phyloP scores from a whole-genome alignment of 2,888 invertebrate genomes.

The Tetramorium bicarinatum region DNA sequence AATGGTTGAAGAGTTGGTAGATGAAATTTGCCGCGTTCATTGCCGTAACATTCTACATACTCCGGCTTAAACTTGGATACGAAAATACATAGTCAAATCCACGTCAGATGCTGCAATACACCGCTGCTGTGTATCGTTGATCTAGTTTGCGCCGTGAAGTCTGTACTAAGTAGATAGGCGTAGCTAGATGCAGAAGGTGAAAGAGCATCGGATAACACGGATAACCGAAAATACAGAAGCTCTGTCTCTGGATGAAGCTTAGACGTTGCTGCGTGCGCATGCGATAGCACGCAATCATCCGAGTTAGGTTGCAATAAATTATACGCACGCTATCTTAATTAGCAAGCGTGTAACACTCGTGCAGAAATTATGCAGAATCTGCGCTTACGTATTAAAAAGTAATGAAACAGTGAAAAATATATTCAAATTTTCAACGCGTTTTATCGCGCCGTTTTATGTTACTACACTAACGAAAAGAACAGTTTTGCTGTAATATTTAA shows the following conservation, averaged over 20 bases:
- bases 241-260: slow-evolving; percentile 24
- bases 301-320: slow-evolving; percentile 41
- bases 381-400: slow-evolving; percentile 12
- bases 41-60: slow-evolving; percentile 19
- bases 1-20: slow-evolving; percentile 15
- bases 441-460: neutral
- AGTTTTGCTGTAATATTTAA: neutral
- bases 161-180: slow-evolving; percentile 8
- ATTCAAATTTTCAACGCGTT: neutral
- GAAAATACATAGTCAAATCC: slow-evolving; percentile 41
- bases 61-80: slow-evolving; percentile 22
- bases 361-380: slow-evolving; percentile 5
- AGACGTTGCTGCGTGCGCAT: neutral
- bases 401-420: neutral
- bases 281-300: slow-evolving; percentile 30
- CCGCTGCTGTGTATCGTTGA: slow-evolving; percentile 22
- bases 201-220: slow-evolving; percentile 31
- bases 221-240: slow-evolving; percentile 39
- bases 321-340: slow-evolving; percentile 40
- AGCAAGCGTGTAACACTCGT: slow-evolving; percentile 22
- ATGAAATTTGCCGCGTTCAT: slow-evolving; percentile 42
- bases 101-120: slow-evolving; percentile 34
- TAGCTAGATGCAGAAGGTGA: slow-evolving; percentile 29
- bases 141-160: slow-evolving; percentile 40
- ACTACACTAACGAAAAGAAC: neutral